A percentile compares a stretch with the other conserved stretches of the same genome.
Evolutionary conservation across 2,888 invertebrate genomes (phyloP).

Genomic region (Sturmia bella): DNA sequence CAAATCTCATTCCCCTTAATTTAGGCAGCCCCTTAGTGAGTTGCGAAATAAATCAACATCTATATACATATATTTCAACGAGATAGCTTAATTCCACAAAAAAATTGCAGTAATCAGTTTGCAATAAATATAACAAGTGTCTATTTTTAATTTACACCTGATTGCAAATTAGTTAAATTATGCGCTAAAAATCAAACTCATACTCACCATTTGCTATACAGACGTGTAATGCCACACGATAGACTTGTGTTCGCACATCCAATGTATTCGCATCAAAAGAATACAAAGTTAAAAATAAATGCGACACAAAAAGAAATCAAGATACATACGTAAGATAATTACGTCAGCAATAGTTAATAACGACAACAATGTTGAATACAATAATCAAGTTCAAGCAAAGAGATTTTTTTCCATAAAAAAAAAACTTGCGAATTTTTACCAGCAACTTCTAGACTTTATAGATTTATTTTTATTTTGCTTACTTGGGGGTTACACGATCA

Average conservation of each 20-base stretch:
- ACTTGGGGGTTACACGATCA: too few species aligned
- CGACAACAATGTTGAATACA: constrained; percentile 26
- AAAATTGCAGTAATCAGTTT: constrained; percentile 10
- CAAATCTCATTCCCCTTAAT: too few species aligned
- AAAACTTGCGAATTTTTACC: constrained; percentile 39
- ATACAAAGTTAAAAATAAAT: constrained; percentile 38
- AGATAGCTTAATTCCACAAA: not conserved
- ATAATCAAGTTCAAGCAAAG: constrained; percentile 51
- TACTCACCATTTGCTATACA: constrained; percentile 80
- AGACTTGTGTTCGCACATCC: constrained; percentile 74
- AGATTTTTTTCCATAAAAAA: too few species aligned
- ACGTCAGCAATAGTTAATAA: constrained; percentile 49
- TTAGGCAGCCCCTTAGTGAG: too few species aligned
- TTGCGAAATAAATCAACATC: too few species aligned
- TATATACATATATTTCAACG: not conserved
- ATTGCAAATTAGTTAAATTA: constrained; percentile 55
- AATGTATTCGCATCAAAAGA: constrained; percentile 71
- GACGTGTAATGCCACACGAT: constrained; percentile 80
- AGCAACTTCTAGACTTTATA: constrained; percentile 40
- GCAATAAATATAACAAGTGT: constrained; percentile 9
- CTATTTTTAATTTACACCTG: constrained; percentile 54
- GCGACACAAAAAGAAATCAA: constrained; percentile 24
- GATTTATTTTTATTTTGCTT: too few species aligned
- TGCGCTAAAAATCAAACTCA: constrained; percentile 39
- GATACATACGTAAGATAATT: constrained; percentile 23